Evolutionary conservation across 2,113 vertebrate species (phyloP), one percentile per base, ranked within the genome.

Genomic region (Climacteris rufus): DNA sequence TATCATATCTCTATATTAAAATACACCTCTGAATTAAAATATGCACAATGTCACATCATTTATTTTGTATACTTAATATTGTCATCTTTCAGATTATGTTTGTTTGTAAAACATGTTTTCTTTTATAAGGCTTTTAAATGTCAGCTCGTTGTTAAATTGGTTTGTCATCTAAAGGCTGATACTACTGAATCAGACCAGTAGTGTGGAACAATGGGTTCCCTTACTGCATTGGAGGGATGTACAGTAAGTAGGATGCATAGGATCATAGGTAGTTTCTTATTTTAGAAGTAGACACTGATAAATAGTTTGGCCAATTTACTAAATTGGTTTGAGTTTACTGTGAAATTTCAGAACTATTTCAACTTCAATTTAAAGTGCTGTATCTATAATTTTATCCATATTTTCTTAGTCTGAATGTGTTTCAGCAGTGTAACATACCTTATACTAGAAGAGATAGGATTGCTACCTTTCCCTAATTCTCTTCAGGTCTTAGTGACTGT

Each of bases 21-120:
- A 77, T 80, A 28, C 10, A 83, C 30, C 19, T 84, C 33, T 3
- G 0, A 54, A 49, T 68, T 53, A 83, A 95, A 91, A 74, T 39
- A 31, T 3, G 24, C 85, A 40, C 47, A 44, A 15, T 83, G 33
- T 80, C 84, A 74, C 22, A 59, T 83, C 1, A 47, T 69, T 90
- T 93, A 92, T 83, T 94, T 87, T 78, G 40, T 83, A 49, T 74
- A 68, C 88, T 88, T 95, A 90, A 83, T 90, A 49, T 60, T 90
- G 52, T 87, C 9, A 0, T 77, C 31, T 70, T 69, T 91, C 56
- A 50, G 30, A 54, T 93, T 44, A 31, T 44, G 12, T 78, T 91
- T 91, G 42, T 93, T 93, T 30, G 6, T 66, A 90, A 84, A 88
- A 74, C 20, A 16, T 65, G 59, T 70, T 90, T 80, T 78, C n/a